Evolutionary conservation across 2,888 invertebrate species (phyloP).

Genomic region (Dysmachus trigonus): DNA sequence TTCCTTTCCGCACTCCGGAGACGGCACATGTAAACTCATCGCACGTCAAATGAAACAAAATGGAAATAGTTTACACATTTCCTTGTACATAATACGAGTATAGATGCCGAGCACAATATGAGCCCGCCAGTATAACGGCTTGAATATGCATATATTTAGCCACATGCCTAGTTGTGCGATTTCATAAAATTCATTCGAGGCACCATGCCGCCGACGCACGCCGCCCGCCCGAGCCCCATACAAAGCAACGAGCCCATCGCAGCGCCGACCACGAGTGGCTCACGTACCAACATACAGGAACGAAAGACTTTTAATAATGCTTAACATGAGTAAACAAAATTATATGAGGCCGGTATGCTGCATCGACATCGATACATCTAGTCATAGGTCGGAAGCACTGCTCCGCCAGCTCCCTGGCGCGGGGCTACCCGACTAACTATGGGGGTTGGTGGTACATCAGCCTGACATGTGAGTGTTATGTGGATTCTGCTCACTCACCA

Average conservation of each 20-base stretch:
- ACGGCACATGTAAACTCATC: slow-evolving; percentile 16
- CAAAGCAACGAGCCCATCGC: not conserved
- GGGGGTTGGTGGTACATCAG: not conserved
- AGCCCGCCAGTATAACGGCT: not conserved
- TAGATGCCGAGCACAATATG: not conserved
- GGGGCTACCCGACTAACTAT: not conserved
- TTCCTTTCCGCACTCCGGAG: not conserved
- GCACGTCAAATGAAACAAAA: slow-evolving; percentile 32
- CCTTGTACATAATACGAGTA: slow-evolving; percentile 18
- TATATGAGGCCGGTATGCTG: not conserved
- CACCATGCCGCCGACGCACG: not conserved
- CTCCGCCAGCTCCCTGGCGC: not conserved
- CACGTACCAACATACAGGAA: not conserved
- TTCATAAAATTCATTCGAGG: not conserved
- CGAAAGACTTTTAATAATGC: slow-evolving; percentile 29
- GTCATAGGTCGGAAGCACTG: not conserved
- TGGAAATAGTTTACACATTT: slow-evolving; percentile 36
- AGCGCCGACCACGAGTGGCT: not conserved
- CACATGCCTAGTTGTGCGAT: not conserved
- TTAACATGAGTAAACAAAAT: slow-evolving; percentile 32
- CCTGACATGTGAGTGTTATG: not conserved
- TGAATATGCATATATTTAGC: slow-evolving; percentile 14
- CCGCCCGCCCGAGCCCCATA: not conserved
- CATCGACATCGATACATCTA: slow-evolving; percentile 27
- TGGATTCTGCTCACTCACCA: not conserved